Evolutionary conservation across 2,888 invertebrate species (phyloP), one percentile per base, ranked within the genome.

Genomic region (Tetropium fuscum): DNA sequence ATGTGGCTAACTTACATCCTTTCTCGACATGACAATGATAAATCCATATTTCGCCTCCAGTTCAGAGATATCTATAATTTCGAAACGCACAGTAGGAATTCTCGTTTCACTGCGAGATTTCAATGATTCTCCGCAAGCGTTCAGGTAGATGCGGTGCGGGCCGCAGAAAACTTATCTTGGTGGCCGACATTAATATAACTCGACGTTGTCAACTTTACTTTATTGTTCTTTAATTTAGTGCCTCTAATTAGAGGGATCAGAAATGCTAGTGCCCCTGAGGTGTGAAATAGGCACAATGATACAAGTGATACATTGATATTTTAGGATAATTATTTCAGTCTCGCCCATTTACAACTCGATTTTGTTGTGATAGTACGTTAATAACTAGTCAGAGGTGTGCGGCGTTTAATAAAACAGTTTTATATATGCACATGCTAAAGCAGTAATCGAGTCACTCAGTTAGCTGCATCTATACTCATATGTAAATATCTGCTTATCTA

Each of bases 311-410:
- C 79, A 80, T 80, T 72, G 77, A 76, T 78, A 77, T 81, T 80
- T 79, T 79, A 81, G 77, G 78, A 79, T 81, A 80, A 81, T 81
- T 80, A 79, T 81, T 79, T 80, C 78, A 76, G 78, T 76, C 73
- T 77, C 80, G 75, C 79, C 80, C 78, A 78, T 77, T 79, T 78
- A 76, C 77, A 79, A 77, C 79, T 74, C 70, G 79, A 79, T 79
- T 70, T 69, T 63, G 66, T 68, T 59, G 64, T 71, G 78, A 78
- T 78, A 77, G 63, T 49, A 66, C 58, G 54, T 55, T 78, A 78
- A 78, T 78, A 76, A 75, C 73, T 59, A 69, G 49, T 49, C 34
- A 22, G 20, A 43, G 48, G 11, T 19, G 36, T 32, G 40, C 41
- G 47, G 30, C 27, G 41, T 18, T 22, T 25, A 13, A 34, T 34